Percentiles rank a stretch among this genome's conserved stretches.
phyloP scores from a whole-genome alignment of 2,888 invertebrate genomes.

The Lasioglossum lativentre region DNA sequence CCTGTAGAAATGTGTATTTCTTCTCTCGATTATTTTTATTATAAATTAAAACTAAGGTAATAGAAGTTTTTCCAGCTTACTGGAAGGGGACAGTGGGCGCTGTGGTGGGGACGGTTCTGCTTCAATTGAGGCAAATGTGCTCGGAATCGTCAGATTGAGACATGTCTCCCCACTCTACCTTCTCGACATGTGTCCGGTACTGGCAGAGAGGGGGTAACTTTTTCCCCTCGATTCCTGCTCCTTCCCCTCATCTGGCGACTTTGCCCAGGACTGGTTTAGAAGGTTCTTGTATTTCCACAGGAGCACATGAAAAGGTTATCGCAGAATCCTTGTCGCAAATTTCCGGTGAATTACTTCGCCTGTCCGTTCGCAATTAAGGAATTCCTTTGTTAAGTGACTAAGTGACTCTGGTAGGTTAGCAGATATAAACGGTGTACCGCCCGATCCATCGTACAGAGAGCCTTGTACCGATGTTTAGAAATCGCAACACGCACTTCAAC shows the following conservation, averaged over 20 bases:
- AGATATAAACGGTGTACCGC: background rate
- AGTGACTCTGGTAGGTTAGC: background rate
- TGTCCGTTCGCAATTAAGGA: too few species aligned
- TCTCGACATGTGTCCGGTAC: too few species aligned
- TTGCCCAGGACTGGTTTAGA: background rate
- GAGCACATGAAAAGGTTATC: background rate
- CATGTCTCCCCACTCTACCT: too few species aligned
- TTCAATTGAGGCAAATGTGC: too few species aligned
- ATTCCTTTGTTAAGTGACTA: background rate
- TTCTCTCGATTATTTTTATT: background rate
- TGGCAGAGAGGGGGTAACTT: too few species aligned
- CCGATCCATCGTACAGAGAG: background rate
- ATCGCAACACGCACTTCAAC: background rate
- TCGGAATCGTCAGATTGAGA: too few species aligned
- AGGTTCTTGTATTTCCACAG: background rate
- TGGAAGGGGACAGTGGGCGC: too few species aligned
- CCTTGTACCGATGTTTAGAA: conserved; percentile 2
- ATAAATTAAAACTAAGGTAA: background rate
- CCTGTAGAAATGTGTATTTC: too few species aligned
- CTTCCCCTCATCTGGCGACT: too few species aligned
- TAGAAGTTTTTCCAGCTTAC: background rate
- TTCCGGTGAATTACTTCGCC: background rate
- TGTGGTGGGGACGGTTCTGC: too few species aligned
- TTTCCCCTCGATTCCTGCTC: too few species aligned
- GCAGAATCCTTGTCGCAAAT: background rate